phyloP scores from a whole-genome alignment of 2,113 vertebrate genomes.

The Suncus etruscus region DNA sequence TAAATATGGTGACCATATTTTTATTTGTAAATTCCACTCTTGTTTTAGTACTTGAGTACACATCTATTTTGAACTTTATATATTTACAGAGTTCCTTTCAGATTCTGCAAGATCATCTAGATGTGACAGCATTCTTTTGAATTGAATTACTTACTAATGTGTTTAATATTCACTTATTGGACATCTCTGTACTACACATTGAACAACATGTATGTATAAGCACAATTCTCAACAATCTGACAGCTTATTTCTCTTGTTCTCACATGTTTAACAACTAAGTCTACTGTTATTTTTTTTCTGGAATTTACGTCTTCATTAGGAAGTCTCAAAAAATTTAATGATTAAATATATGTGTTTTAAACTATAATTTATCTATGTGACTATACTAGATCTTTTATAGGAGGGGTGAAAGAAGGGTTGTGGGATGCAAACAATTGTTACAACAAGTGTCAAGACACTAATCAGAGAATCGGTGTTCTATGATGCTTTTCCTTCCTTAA shows the following conservation, averaged over 20 bases:
- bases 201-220: neutral
- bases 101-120: neutral
- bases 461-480: neutral
- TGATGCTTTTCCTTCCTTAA: neutral
- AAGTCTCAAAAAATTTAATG: no score
- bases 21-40: constrained; percentile 63
- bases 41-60: constrained; percentile 45
- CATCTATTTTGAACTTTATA: constrained; percentile 50
- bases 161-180: neutral
- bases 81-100: constrained; percentile 31
- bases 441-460: neutral
- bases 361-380: neutral
- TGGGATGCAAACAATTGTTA: neutral
- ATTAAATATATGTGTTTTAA: neutral
- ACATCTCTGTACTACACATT: neutral
- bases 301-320: neutral
- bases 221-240: neutral
- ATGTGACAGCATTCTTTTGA: constrained; percentile 21
- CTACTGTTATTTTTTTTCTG: constrained; percentile 37
- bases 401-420: neutral
- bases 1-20: constrained; percentile 68
- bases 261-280: neutral
- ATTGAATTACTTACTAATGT: constrained; percentile 31
- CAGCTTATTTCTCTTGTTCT: neutral
- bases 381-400: constrained; percentile 43